These are phyloP conservation scores for Dolichoris vasculosae DNA, from an alignment of 1,140 invertebrate species.

Conservation along the genomic window DNA sequence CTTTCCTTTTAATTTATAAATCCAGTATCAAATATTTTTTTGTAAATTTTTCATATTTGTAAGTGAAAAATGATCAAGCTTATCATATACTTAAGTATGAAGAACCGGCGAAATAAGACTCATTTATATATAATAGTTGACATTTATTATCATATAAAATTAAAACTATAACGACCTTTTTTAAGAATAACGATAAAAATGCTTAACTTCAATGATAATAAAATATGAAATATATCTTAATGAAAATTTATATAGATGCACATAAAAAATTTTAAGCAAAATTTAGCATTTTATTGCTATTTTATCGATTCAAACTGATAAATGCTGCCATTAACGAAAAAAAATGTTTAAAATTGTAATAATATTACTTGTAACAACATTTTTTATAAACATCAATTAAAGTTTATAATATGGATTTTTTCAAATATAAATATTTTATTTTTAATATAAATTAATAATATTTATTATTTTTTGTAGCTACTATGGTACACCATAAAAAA, in stretches of 20 bases:
- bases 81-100: neutral
- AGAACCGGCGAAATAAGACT: neutral
- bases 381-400: no score
- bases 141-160: conserved; percentile 17
- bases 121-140: neutral
- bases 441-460: no score
- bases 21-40: neutral
- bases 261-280: neutral
- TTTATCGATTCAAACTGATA: neutral
- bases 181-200: conserved; percentile 6
- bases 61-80: neutral
- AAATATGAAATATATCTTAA: neutral
- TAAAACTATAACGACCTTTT: neutral
- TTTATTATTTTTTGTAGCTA: no score
- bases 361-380: no score
- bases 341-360: no score
- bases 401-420: no score
- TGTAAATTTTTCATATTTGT: neutral
- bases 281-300: neutral
- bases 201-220: neutral
- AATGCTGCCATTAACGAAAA: neutral
- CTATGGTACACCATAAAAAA: no score
- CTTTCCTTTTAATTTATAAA: neutral
- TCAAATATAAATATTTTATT: no score
- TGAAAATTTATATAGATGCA: neutral